Percentiles rank a stretch among this genome's conserved stretches.
phyloP scores from a whole-genome alignment of 2,888 invertebrate species.

The Sarcophaga rosellei region DNA sequence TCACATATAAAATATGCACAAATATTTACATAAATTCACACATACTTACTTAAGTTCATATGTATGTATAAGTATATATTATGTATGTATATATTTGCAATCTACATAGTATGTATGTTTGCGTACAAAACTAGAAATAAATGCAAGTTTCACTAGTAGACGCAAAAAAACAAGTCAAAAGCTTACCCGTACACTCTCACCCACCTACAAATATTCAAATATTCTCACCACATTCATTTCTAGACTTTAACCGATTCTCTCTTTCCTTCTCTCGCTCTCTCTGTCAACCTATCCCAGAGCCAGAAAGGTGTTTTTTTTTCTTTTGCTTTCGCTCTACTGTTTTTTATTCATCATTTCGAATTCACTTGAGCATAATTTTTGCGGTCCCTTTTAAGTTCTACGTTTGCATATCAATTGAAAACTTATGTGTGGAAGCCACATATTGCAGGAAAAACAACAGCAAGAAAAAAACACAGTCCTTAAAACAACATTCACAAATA shows the following conservation, averaged over 20 bases:
- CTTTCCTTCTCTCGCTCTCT: slow-evolving; percentile 54
- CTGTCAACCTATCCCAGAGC: slow-evolving; percentile 55
- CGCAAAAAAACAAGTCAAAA: neutral
- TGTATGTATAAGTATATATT: neutral
- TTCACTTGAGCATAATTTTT: slow-evolving; percentile 79
- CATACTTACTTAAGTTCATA: neutral
- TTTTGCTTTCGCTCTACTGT: neutral
- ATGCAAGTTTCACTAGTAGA: slow-evolving; percentile 43
- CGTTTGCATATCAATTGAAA: slow-evolving; percentile 80
- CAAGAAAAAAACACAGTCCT: slow-evolving; percentile 13
- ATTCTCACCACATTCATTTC: slow-evolving; percentile 37
- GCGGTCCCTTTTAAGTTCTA: slow-evolving; percentile 79
- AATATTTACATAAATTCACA: slow-evolving; percentile 28
- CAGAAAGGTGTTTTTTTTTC: slow-evolving; percentile 35
- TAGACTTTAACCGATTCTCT: slow-evolving; percentile 60
- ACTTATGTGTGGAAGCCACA: slow-evolving; percentile 74
- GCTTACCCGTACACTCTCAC: neutral
- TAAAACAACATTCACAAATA: slow-evolving; percentile 18
- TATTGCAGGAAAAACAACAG: slow-evolving; percentile 68
- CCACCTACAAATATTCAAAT: neutral
- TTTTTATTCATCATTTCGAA: slow-evolving; percentile 68
- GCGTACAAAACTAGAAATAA: slow-evolving; percentile 45
- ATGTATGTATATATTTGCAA: neutral
- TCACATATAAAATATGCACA: slow-evolving; percentile 52
- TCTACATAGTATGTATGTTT: neutral